Evolutionary conservation across 2,888 invertebrate species (phyloP).

Genomic region (Tyria jacobaeae): DNA sequence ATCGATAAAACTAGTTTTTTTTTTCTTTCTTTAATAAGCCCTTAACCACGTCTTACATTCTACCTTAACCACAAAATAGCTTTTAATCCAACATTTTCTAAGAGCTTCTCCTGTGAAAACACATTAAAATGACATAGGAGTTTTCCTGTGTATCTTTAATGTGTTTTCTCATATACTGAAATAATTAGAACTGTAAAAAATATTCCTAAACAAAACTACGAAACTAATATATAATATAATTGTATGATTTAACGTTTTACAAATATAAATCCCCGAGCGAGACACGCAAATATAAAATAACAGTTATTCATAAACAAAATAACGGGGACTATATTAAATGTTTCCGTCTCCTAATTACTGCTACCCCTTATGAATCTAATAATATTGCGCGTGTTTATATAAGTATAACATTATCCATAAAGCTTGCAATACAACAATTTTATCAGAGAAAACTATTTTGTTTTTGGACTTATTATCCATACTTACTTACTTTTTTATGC

Average conservation of each 20-base stretch:
- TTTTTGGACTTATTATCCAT: no score
- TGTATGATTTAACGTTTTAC: background rate
- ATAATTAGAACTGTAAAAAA: background rate
- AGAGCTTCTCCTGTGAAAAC: background rate
- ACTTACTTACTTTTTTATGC: no score
- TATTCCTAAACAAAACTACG: background rate
- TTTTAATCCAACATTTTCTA: background rate
- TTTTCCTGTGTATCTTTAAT: no score
- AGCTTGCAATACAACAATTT: background rate
- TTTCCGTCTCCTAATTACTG: constrained; percentile 7
- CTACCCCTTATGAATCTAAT: constrained; percentile 9
- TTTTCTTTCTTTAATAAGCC: background rate
- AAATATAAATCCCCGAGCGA: background rate
- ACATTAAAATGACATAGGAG: no score
- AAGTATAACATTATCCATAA: constrained; percentile 3
- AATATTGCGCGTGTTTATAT: constrained; percentile 10
- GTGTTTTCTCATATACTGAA: background rate
- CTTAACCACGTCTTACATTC: background rate
- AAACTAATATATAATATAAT: background rate
- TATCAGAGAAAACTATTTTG: background rate
- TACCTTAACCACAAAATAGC: background rate
- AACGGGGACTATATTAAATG: background rate
- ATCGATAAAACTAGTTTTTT: background rate
- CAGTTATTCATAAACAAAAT: constrained; percentile 17
- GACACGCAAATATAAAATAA: constrained; percentile 16